A percentile compares a stretch with the other conserved stretches of the same genome.
These are phyloP conservation scores for Micrastur ruficollis DNA, from an alignment of 2,797 vertebrate genomes.

Conservation along the genomic window DNA sequence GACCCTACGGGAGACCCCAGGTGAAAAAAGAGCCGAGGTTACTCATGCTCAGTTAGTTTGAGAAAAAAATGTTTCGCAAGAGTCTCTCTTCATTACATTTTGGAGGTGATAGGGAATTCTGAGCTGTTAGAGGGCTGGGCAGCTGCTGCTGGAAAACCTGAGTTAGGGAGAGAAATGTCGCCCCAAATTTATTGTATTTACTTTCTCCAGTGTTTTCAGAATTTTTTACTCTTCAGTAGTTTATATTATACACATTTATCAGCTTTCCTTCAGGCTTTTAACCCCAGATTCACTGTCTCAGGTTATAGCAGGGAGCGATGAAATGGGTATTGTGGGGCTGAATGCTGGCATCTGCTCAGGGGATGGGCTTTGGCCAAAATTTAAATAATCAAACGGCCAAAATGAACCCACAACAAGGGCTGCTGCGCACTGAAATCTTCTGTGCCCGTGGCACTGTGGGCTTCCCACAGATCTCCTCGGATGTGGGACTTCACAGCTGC, in stretches of 20 bases:
- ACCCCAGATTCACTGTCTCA: constrained; percentile 39
- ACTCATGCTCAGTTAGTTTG: neutral
- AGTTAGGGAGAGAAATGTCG: constrained; percentile 30
- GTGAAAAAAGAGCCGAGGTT: neutral
- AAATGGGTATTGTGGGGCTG: neutral
- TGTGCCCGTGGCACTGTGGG: too few relatives aligned
- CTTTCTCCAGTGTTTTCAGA: constrained; percentile 52
- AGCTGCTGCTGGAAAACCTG: constrained; percentile 31
- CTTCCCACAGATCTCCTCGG: fast-evolving
- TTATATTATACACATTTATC: constrained; percentile 62
- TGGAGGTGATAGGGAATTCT: neutral
- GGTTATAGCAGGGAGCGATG: neutral
- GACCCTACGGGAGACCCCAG: neutral
- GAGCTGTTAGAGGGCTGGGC: neutral
- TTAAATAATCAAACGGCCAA: neutral
- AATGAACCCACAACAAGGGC: neutral
- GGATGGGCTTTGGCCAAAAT: neutral
- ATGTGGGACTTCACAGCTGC: neutral
- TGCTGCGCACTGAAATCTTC: neutral
- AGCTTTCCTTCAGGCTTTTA: constrained; percentile 52
- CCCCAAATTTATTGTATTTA: constrained; percentile 64
- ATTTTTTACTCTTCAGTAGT: constrained; percentile 43
- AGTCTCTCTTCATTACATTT: neutral
- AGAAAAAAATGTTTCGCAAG: neutral
- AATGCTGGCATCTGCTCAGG: neutral